A percentile compares a stretch with the other conserved stretches of the same genome.
phyloP scores from a whole-genome alignment of 2,113 vertebrate species.

The Mustela nigripes region DNA sequence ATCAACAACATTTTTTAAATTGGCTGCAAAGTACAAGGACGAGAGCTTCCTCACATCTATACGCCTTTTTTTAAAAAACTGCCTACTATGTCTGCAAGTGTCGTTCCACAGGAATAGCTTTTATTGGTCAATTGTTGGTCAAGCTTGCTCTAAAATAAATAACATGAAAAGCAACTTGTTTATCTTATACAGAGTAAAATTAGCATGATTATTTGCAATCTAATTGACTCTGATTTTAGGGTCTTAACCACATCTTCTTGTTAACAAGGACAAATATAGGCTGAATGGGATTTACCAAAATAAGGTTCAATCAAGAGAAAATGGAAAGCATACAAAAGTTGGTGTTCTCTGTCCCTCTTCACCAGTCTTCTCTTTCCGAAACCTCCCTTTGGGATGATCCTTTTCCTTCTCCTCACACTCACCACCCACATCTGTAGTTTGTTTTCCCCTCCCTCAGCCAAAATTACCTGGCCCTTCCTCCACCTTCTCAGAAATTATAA shows the following conservation, averaged over 20 bases:
- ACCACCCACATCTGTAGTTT: not conserved
- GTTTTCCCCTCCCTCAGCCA: not conserved
- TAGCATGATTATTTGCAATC: not conserved
- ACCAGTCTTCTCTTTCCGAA: not conserved
- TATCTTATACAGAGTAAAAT: slow-evolving; percentile 10
- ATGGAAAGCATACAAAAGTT: not conserved
- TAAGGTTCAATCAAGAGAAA: not conserved
- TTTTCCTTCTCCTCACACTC: not conserved
- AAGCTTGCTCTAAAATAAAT: not conserved
- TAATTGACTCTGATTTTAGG: not conserved
- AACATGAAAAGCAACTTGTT: not conserved
- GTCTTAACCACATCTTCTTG: slow-evolving; percentile 31
- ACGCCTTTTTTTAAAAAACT: not conserved
- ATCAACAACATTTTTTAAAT: not conserved
- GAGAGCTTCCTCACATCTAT: not conserved
- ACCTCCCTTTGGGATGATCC: too few species aligned
- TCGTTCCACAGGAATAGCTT: not conserved
- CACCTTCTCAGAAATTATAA: slow-evolving; percentile 1
- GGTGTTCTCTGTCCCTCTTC: not conserved
- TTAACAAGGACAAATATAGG: not conserved
- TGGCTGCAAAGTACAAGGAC: not conserved
- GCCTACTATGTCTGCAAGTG: not conserved
- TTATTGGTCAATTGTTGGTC: not conserved
- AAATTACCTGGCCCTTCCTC: not conserved
- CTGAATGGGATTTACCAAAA: not conserved